Evolutionary conservation across 1,140 invertebrate species (phyloP).

Genomic region (Anastrepha ludens): DNA sequence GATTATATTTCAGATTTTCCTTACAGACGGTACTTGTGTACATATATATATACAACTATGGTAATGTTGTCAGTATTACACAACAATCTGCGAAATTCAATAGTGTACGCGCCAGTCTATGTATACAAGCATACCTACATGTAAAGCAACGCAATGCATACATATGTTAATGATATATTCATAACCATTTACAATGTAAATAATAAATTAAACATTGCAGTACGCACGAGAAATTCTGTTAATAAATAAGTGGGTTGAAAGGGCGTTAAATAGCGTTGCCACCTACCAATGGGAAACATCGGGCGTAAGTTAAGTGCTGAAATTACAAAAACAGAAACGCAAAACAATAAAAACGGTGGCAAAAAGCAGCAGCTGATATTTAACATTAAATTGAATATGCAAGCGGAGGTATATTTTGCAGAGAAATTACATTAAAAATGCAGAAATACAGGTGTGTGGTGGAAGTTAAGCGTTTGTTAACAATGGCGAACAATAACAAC

Average conservation of each 20-base stretch:
- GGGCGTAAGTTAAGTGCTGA: conserved; percentile 5
- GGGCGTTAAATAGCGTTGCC: not conserved
- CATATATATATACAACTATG: too few species aligned
- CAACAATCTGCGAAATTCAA: not conserved
- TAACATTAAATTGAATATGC: conserved; percentile 47
- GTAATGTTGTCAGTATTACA: not conserved
- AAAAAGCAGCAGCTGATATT: conserved; percentile 15
- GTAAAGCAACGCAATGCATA: too few species aligned
- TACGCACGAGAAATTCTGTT: not conserved
- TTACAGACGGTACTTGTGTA: not conserved
- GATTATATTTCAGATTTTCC: too few species aligned
- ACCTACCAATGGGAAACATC: conserved; percentile 1
- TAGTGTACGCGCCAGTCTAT: not conserved
- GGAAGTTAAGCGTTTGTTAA: conserved; percentile 34
- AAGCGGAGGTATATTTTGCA: conserved; percentile 1
- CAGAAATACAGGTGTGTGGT: not conserved
- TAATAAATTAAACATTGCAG: conserved; percentile 43
- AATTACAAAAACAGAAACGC: not conserved
- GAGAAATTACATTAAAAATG: conserved; percentile 51
- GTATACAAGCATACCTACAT: too few species aligned
- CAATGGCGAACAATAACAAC: not conserved
- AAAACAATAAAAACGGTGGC: not conserved
- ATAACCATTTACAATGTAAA: conserved; percentile 29
- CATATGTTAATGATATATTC: not conserved
- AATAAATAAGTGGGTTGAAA: conserved; percentile 29